These are phyloP conservation scores for Tenodera sinensis DNA, from an alignment of 2,888 invertebrate genomes.

Conservation along the genomic window DNA sequence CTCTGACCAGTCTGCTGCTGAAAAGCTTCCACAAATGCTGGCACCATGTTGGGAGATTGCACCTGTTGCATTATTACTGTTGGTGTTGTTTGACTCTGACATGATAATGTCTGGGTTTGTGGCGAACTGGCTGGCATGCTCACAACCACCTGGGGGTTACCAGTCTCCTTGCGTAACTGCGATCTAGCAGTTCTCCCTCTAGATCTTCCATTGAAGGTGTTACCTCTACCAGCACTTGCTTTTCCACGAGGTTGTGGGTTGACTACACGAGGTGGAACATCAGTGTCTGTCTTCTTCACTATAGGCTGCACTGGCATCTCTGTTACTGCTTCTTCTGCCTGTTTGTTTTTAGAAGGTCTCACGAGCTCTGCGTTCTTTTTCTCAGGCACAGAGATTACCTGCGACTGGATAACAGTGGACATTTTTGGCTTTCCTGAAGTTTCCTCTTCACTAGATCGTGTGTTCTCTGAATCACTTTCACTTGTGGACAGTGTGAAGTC, in stretches of 20 bases:
- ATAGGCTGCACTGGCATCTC: not conserved
- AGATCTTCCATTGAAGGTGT: not conserved
- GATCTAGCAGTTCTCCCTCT: not conserved
- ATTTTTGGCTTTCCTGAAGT: not conserved
- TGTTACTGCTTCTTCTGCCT: not conserved
- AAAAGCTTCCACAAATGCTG: slow-evolving; percentile 63
- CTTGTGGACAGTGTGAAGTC: slow-evolving; percentile 71
- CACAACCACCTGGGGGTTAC: not conserved
- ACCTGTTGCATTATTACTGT: slow-evolving; percentile 68
- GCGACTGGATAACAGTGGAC: not conserved
- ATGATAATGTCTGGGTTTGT: not conserved
- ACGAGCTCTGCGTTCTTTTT: not conserved
- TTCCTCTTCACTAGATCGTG: slow-evolving; percentile 30
- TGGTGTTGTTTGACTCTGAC: slow-evolving; percentile 46
- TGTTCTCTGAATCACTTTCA: slow-evolving; percentile 73
- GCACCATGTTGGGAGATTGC: slow-evolving; percentile 56
- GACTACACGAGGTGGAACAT: not conserved
- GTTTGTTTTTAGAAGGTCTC: not conserved
- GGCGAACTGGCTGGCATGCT: not conserved
- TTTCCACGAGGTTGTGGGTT: not conserved
- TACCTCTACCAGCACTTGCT: not conserved
- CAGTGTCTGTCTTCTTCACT: not conserved
- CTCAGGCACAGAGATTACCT: not conserved
- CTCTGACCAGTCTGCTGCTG: slow-evolving; percentile 68
- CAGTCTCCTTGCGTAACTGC: not conserved